phyloP scores from a whole-genome alignment of 2,797 vertebrate genomes.

The Gallirallus australis region DNA sequence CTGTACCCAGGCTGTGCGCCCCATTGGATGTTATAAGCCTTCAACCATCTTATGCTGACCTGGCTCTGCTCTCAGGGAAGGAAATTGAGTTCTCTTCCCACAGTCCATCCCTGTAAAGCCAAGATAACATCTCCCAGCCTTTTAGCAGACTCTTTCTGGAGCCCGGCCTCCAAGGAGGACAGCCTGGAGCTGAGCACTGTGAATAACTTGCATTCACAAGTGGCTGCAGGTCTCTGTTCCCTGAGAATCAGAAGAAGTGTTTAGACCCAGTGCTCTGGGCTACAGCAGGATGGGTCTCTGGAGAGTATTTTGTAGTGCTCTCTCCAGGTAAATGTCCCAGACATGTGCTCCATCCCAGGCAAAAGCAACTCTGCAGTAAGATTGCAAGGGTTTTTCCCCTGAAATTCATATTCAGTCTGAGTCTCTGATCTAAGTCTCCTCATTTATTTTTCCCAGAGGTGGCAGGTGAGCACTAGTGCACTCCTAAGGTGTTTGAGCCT shows the following conservation, averaged over 20 bases:
- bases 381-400: neutral
- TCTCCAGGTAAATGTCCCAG: neutral
- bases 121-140: conserved; percentile 14
- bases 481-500: neutral
- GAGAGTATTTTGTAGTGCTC: neutral
- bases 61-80: conserved; percentile 23
- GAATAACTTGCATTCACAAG: conserved; percentile 41
- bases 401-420: neutral
- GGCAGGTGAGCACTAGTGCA: neutral
- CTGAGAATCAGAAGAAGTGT: neutral
- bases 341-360: neutral
- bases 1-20: conserved; percentile 19
- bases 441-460: neutral
- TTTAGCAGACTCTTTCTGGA: conserved; percentile 14
- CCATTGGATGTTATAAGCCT: conserved; percentile 70
- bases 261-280: neutral
- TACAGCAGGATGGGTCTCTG: neutral
- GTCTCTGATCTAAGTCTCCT: neutral
- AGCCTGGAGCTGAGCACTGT: neutral
- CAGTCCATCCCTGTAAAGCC: conserved; percentile 55
- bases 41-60: conserved; percentile 10
- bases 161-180: neutral
- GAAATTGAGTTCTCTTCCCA: conserved; percentile 28
- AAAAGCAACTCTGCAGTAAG: neutral
- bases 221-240: neutral